phyloP scores from a whole-genome alignment of 2,113 vertebrate genomes.

The Pseudorhombus dupliciocellatus region DNA sequence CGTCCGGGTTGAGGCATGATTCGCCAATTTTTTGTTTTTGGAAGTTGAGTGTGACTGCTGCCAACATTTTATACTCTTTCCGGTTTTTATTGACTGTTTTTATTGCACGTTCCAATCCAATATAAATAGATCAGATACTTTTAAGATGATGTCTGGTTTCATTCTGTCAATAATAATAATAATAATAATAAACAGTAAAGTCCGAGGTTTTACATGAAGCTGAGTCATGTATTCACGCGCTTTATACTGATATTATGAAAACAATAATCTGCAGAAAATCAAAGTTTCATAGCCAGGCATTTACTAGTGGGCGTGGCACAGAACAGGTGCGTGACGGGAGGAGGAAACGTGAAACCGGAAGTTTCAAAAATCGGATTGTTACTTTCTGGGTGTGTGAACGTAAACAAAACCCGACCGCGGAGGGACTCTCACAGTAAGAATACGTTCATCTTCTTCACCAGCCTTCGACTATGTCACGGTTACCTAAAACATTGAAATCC shows the following conservation, averaged over 20 bases:
- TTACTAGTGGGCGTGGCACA: constrained; percentile 52
- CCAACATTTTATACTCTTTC: neutral
- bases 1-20: constrained; percentile 51
- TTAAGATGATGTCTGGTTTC: neutral
- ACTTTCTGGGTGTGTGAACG: neutral
- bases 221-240: neutral
- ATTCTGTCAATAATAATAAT: constrained; percentile 9
- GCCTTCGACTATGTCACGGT: no score
- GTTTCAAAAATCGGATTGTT: neutral
- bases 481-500: neutral
- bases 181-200: neutral
- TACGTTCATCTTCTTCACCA: no score
- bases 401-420: constrained; percentile 1
- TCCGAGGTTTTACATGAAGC: neutral
- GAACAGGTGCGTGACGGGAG: constrained; percentile 48
- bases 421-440: constrained; percentile 32
- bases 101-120: neutral
- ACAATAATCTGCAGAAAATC: neutral
- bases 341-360: constrained; percentile 42
- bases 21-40: constrained; percentile 15
- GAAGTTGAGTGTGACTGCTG: constrained; percentile 14
- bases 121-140: neutral
- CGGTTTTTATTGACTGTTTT: neutral
- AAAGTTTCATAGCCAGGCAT: neutral
- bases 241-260: no score